phyloP scores from a whole-genome alignment of 2,797 vertebrate species.

The Chiropotes sagulatus region DNA sequence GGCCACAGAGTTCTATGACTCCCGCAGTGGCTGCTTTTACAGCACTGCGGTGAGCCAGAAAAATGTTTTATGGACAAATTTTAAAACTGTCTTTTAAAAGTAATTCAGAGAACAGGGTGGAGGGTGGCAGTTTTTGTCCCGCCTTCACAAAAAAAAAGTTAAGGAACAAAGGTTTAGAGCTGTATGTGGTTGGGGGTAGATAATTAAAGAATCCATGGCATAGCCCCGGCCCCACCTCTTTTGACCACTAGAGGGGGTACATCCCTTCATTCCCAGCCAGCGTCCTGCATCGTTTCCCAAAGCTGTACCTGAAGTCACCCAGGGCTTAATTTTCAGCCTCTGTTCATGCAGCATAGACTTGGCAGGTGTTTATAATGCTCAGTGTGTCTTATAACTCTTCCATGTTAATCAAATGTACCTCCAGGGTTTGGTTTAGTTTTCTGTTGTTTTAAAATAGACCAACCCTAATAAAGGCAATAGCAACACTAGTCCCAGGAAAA shows the following conservation, averaged over 20 bases:
- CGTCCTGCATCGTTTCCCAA: background rate
- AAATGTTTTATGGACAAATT: background rate
- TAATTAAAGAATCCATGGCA: fast-evolving
- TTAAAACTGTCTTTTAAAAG: background rate
- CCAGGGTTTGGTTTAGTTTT: background rate
- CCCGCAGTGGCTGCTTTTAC: background rate
- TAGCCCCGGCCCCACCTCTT: fast-evolving
- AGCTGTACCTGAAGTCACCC: background rate
- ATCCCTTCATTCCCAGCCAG: background rate
- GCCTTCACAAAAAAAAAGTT: background rate
- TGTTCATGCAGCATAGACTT: background rate
- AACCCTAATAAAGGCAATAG: background rate
- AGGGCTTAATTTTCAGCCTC: background rate
- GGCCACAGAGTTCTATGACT: background rate
- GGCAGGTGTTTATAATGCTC: constrained; percentile 55
- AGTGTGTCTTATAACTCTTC: background rate
- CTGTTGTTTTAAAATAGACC: background rate
- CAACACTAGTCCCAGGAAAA: background rate
- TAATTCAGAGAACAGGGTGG: background rate
- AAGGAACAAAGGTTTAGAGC: background rate
- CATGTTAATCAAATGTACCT: background rate
- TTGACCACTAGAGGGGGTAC: background rate
- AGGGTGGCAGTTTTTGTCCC: background rate
- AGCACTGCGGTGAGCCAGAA: background rate
- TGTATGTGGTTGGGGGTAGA: too few relatives aligned